A percentile compares a stretch with the other conserved stretches of the same genome.
These are phyloP conservation scores for Lates calcarifer DNA, from an alignment of 2,113 vertebrate species.

Conservation along the genomic window DNA sequence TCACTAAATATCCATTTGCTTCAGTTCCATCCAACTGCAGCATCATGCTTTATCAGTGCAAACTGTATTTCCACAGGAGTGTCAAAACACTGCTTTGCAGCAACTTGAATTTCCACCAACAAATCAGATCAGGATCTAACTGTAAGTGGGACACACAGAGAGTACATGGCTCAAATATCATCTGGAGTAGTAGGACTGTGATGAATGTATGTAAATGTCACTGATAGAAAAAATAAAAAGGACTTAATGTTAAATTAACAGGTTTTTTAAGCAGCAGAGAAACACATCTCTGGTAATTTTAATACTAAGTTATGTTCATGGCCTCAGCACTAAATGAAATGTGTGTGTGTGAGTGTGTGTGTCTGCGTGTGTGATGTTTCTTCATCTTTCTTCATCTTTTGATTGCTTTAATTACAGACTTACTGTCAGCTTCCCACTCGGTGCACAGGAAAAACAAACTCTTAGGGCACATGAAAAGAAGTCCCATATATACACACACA, in stretches of 20 bases:
- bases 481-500: constrained; percentile 47
- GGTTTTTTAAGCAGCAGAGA: not conserved
- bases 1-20: constrained; percentile 53
- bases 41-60: constrained; percentile 7
- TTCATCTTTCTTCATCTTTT: constrained; percentile 80
- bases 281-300: constrained; percentile 6
- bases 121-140: constrained; percentile 8
- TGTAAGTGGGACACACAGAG: not conserved
- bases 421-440: constrained; percentile 76
- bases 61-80: constrained; percentile 39
- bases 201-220: not conserved
- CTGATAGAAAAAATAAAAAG: not conserved
- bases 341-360: constrained; percentile 25
- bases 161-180: constrained; percentile 27
- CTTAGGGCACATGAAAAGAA: constrained; percentile 78
- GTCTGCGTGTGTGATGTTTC: constrained; percentile 41
- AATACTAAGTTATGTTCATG: not conserved
- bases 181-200: not conserved
- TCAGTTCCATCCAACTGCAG: constrained; percentile 18
- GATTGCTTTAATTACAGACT: constrained; percentile 87
- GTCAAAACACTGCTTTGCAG: constrained; percentile 52
- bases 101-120: constrained; percentile 23
- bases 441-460: constrained; percentile 78
- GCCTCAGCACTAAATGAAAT: not conserved
- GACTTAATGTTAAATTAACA: not conserved